These are phyloP conservation scores for Cryptoprocta ferox DNA, from an alignment of 2,797 vertebrate species.

Conservation along the genomic window DNA sequence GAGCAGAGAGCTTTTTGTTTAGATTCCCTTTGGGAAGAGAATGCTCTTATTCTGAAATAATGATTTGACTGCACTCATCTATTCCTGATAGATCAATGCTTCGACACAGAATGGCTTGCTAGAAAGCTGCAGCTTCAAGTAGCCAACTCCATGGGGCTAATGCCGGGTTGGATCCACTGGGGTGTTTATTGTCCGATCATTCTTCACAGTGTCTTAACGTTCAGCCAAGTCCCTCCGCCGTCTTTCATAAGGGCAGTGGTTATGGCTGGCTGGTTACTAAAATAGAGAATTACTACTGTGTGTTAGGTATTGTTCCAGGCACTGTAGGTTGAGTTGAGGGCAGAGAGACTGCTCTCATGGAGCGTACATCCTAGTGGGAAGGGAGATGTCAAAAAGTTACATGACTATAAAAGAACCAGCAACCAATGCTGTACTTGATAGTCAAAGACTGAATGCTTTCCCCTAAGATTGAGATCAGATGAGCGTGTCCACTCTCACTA, in stretches of 20 bases:
- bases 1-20: constrained; percentile 67
- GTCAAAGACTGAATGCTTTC: not conserved
- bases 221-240: not conserved
- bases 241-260: not conserved
- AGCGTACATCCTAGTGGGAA: not conserved
- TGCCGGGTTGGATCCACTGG: not conserved
- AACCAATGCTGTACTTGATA: not conserved
- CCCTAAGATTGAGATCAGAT: not conserved
- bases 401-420: not conserved
- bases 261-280: not conserved
- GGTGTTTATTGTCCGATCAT: not conserved
- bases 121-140: not conserved
- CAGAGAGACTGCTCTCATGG: not conserved
- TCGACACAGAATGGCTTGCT: constrained; percentile 5
- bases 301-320: not conserved
- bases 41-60: constrained; percentile 58
- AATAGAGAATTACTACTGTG: not conserved
- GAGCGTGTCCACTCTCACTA: not conserved
- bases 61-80: constrained; percentile 41
- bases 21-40: constrained; percentile 67
- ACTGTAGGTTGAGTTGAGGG: not conserved
- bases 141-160: not conserved
- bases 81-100: constrained; percentile 44
- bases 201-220: not conserved
- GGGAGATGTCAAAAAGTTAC: not conserved